These are phyloP conservation scores for Odontocolon sp. DNA, from an alignment of 2,888 invertebrate genomes.

Conservation along the genomic window DNA sequence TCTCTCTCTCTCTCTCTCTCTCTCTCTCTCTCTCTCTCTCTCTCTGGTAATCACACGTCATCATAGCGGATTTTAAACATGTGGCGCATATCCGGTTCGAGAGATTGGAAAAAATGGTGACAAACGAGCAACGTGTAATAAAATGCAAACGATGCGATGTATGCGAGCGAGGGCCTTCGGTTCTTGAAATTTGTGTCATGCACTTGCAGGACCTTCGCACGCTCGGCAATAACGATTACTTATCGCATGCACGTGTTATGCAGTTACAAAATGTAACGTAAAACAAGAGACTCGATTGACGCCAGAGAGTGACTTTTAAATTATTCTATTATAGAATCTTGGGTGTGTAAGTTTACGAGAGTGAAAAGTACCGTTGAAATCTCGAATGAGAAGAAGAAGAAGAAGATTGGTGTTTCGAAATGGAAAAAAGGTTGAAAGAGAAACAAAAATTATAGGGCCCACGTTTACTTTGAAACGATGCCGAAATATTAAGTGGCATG, in stretches of 20 bases:
- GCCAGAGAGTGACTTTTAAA: too few species aligned
- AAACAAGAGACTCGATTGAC: background rate
- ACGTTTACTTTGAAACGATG: constrained; percentile 12
- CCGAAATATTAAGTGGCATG: constrained; percentile 26
- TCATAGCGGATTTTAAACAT: constrained; percentile 61
- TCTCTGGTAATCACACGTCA: constrained; percentile 14
- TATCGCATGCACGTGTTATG: background rate
- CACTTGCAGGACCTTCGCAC: constrained; percentile 50
- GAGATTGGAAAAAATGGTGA: constrained; percentile 36
- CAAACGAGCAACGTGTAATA: constrained; percentile 26
- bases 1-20: background rate
- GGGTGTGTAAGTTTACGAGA: background rate
- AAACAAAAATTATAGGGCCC: constrained; percentile 41
- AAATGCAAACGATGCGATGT: constrained; percentile 2
- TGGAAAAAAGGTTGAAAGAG: background rate
- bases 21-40: background rate
- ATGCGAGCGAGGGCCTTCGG: background rate
- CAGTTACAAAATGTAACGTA: background rate
- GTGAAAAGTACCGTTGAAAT: constrained; percentile 39
- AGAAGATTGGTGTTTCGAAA: background rate
- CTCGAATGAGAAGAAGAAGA: background rate
- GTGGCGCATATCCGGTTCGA: constrained; percentile 66
- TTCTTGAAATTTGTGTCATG: constrained; percentile 6
- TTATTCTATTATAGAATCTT: background rate
- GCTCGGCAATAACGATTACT: constrained; percentile 24